phyloP scores from a whole-genome alignment of 92 coral and sea anemone species.

The Zoanthus solanderi region DNA sequence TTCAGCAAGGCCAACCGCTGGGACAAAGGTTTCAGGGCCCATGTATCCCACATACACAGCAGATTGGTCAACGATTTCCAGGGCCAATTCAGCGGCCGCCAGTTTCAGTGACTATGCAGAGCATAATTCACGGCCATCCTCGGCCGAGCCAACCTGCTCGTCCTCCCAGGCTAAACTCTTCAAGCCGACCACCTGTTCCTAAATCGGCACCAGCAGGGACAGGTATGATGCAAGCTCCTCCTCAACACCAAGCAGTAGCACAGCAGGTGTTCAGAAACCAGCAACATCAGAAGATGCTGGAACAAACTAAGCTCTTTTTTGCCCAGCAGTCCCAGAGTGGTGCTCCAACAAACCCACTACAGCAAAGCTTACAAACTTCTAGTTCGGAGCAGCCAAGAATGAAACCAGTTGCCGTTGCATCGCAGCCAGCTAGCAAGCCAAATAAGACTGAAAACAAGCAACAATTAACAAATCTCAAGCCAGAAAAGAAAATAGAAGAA shows the following conservation, averaged over 20 bases:
- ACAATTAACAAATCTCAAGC: constrained; percentile 30
- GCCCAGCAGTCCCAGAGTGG: constrained; percentile 62
- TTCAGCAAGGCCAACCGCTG: constrained; percentile 69
- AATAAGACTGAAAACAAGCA: constrained; percentile 34
- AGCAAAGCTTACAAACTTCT: constrained; percentile 23
- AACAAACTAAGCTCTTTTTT: constrained; percentile 83
- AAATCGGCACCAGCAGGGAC: constrained; percentile 66
- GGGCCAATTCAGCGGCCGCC: constrained; percentile 98
- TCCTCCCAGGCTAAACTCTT: constrained; percentile 67
- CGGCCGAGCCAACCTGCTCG: constrained; percentile 81
- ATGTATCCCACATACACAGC: constrained; percentile 52
- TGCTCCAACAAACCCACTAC: constrained; percentile 19
- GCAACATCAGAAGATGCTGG: constrained; percentile 94
- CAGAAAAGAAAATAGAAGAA: constrained; percentile 46
- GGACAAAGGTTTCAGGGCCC: constrained; percentile 48
- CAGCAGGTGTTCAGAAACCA: constrained; percentile 77
- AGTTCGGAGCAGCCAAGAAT: constrained; percentile 14
- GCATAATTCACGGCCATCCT: constrained; percentile 82
- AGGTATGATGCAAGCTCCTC: constrained; percentile 57
- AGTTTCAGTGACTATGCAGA: constrained; percentile 54
- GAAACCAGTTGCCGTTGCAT: not conserved
- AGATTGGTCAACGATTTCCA: constrained; percentile 84
- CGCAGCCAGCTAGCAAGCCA: constrained; percentile 28
- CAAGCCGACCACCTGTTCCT: constrained; percentile 63
- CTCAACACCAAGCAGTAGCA: constrained; percentile 56